Percentiles rank a stretch among this genome's conserved stretches.
Evolutionary conservation across 2,113 vertebrate species (phyloP).

Genomic region (Martes martes): DNA sequence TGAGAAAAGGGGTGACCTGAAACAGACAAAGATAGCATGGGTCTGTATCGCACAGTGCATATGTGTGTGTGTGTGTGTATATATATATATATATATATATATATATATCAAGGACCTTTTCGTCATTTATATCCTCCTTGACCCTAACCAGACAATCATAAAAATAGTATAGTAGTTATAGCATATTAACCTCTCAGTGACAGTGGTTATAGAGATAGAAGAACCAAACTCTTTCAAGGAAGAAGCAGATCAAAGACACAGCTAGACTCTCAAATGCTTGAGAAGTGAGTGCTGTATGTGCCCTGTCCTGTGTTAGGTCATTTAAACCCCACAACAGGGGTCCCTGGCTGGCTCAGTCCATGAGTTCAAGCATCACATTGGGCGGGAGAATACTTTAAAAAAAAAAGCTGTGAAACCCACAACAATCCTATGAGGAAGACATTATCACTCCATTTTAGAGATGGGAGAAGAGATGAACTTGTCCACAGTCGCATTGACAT

Average conservation of each 20-base stretch:
- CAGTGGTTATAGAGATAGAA: neutral
- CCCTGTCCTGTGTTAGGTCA: neutral
- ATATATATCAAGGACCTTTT: neutral
- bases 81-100: too few species aligned
- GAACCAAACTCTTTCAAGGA: neutral
- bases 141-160: neutral
- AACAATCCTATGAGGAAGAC: neutral
- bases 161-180: neutral
- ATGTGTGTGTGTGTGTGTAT: too few species aligned
- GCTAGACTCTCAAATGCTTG: neutral
- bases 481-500: neutral
- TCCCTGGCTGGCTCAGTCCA: neutral
- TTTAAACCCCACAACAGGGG: neutral
- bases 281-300: neutral
- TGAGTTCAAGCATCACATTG: neutral
- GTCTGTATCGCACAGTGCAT: neutral
- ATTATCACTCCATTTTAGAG: neutral
- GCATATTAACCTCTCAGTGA: neutral
- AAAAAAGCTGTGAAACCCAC: neutral
- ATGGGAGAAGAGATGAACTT: neutral
- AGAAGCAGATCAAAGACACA: neutral
- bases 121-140: neutral
- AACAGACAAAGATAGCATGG: constrained; percentile 37
- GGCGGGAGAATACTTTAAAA: neutral
- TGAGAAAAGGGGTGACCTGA: constrained; percentile 90